Evolutionary conservation across 2,888 invertebrate genomes (phyloP).

Genomic region (Norana najaformis): DNA sequence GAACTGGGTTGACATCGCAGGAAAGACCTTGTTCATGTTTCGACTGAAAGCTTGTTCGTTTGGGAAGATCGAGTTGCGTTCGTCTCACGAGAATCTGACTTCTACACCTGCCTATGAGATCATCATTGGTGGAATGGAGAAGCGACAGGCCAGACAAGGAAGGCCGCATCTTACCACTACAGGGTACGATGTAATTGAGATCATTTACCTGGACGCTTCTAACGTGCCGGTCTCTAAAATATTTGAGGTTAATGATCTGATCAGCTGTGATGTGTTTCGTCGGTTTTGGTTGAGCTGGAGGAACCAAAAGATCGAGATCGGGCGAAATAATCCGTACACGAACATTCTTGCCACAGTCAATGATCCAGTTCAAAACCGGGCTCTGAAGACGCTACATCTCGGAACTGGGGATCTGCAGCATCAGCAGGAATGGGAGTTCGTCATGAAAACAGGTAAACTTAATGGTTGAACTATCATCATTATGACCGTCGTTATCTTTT

Average conservation of each 20-base stretch:
- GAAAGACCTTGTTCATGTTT: background rate
- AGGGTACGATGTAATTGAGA: background rate
- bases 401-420: slow-evolving; percentile 23
- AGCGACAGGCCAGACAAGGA: background rate
- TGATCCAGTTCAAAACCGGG: background rate
- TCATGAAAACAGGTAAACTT: slow-evolving; percentile 18
- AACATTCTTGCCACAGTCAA: background rate
- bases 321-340: background rate
- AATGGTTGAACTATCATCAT: background rate
- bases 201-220: background rate
- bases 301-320: slow-evolving; percentile 18
- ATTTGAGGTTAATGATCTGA: background rate
- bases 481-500: background rate
- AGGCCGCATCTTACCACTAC: background rate
- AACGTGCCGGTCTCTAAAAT: background rate
- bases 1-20: background rate
- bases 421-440: slow-evolving; percentile 24
- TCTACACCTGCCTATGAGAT: background rate
- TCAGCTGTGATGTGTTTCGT: slow-evolving; percentile 3
- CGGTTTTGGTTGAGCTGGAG: slow-evolving; percentile 32
- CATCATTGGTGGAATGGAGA: slow-evolving; percentile 7
- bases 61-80: background rate
- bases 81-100: background rate
- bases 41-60: background rate
- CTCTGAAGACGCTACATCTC: slow-evolving; percentile 17